Evolutionary conservation across 2,888 invertebrate species (phyloP).

Genomic region (Monoplex corrugatus): DNA sequence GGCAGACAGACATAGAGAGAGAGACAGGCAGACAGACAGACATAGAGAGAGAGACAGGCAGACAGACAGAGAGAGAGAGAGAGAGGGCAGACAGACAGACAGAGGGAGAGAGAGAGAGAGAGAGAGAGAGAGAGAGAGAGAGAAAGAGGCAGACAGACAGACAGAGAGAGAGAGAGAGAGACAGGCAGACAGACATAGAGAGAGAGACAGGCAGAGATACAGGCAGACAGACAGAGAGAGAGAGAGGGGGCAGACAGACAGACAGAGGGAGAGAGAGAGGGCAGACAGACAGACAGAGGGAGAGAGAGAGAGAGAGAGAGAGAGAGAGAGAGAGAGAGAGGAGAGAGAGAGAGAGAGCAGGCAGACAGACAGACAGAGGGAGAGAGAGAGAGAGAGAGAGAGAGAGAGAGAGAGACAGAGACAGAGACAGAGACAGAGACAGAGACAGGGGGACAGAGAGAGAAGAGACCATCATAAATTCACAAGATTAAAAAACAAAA

Average conservation of each 20-base stretch:
- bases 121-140: neutral
- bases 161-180: neutral
- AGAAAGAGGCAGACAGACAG: too few relatives aligned
- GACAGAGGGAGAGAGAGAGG: neutral
- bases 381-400: neutral
- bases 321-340: neutral
- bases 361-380: neutral
- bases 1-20: neutral
- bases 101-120: neutral
- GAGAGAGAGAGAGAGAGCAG: too few relatives aligned
- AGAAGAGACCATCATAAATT: too few relatives aligned
- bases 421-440: neutral
- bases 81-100: neutral
- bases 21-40: too few relatives aligned
- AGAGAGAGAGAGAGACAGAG: neutral
- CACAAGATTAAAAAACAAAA: too few relatives aligned
- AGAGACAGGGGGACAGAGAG: neutral
- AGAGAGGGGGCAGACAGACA: neutral
- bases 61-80: neutral
- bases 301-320: neutral
- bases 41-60: neutral
- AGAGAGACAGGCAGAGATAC: neutral
- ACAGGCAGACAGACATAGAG: neutral
- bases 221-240: neutral
- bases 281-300: too few relatives aligned